Base-by-base conservation (phyloP, 2,888 invertebrate species). In the Helobdella robusta region DNA sequence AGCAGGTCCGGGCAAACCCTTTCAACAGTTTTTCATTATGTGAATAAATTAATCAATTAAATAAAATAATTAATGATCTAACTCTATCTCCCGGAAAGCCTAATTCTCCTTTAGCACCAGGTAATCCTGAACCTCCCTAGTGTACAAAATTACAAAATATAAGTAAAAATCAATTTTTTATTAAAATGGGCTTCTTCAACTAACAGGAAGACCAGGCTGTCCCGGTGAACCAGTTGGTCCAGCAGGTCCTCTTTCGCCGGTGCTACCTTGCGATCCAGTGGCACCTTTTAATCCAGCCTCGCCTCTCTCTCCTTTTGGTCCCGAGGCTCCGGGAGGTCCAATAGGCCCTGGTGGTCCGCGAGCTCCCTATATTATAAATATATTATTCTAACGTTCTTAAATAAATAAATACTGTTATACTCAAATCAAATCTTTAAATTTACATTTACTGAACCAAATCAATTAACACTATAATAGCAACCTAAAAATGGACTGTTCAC, bases 151-250 rank as follows among this genome's bases (percentile, higher is more conserved):
- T n/a, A 50, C 18, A 50, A 36, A 8, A 61, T 11, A 28, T 25
- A n/a, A 5, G 20, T 1, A 6, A n/a, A 25, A 61, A 23, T n/a
- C 23, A 18, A 58, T 20, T n/a, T 20, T 59, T 20, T 59, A 36
- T 35, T n/a, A 11, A 52, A n/a, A 52, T 15, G 20, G 36, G 15
- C 34, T 50, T n/a, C 18, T 40, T 18, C 23, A 46, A 50, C 62
- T 62, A n/a, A 48, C 69, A 44, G 65, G 52, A 18, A 59, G 59
- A 18, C 69, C 69, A 15, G 61, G 56, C 20, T 36, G 59, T 25
- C 69, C 69, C 0, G 62, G 63, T 44, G 54, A 20, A 25, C 67
- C 67, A 2, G 44, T 25, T 11, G 62, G 36, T 32, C 66, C 66
- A 32, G 40, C 28, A 0, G 61, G 40, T 32, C 68, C 68, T 18